Conservation (phyloP, 2,888 invertebrate genomes). For the Aproaerema taeniolella region DNA sequence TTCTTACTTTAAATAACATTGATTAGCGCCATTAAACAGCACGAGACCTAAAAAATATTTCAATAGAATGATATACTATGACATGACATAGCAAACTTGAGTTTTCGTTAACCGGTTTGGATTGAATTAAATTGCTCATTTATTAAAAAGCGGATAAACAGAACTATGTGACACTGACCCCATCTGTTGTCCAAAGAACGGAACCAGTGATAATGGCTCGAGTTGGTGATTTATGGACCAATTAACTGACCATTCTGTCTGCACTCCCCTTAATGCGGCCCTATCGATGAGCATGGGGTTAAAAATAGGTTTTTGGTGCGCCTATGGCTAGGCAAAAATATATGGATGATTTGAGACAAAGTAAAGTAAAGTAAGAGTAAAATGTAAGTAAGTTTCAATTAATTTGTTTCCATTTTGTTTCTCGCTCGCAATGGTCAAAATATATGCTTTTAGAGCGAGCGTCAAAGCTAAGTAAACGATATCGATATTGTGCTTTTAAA, state of each 20-base stretch:
- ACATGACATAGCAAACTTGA: slow-evolving; percentile 27
- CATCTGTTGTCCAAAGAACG: slow-evolving; percentile 46
- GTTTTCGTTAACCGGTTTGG: slow-evolving; percentile 25
- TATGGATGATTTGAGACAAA: not conserved
- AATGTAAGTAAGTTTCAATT: not conserved
- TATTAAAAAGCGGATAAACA: slow-evolving; percentile 35
- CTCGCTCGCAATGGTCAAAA: too few relatives aligned
- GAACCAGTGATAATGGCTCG: slow-evolving; percentile 41
- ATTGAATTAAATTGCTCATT: slow-evolving; percentile 25
- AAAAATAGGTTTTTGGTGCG: not conserved
- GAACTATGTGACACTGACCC: slow-evolving; percentile 45
- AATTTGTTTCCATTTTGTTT: not conserved
- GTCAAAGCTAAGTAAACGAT: not conserved
- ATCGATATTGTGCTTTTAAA: not conserved
- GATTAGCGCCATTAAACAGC: slow-evolving; percentile 41
- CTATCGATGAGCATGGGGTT: not conserved
- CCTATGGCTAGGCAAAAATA: not conserved
- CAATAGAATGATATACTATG: slow-evolving; percentile 38
- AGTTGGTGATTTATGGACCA: slow-evolving; percentile 63
- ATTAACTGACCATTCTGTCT: slow-evolving; percentile 69
- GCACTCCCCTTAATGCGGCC: slow-evolving; percentile 15
- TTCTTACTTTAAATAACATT: slow-evolving; percentile 25
- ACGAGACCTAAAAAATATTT: slow-evolving; percentile 35
- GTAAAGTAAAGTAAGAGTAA: not conserved
- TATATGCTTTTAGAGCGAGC: not conserved